Evolutionary conservation across 2,888 invertebrate species (phyloP).

Genomic region (Amblyteles armatorius): DNA sequence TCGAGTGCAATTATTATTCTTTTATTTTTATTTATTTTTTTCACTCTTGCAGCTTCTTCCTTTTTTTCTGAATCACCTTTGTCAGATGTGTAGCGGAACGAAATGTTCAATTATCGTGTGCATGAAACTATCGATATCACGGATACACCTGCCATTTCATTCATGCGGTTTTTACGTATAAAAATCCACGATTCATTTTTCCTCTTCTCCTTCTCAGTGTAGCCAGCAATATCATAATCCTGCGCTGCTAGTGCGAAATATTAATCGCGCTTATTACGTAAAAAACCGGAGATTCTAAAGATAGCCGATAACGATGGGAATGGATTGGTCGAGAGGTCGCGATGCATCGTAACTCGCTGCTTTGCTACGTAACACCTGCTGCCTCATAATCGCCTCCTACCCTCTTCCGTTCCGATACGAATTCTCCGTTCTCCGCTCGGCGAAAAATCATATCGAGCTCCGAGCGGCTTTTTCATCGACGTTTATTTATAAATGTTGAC

Average conservation of each 20-base stretch:
- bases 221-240: background rate
- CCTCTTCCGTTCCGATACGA: background rate
- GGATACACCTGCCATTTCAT: background rate
- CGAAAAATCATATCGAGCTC: background rate
- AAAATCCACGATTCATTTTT: background rate
- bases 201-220: background rate
- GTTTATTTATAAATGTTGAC: slow-evolving; percentile 51
- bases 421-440: background rate
- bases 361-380: background rate
- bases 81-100: background rate
- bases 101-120: background rate
- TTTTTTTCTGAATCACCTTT: background rate
- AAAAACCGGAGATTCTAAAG: background rate
- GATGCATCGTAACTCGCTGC: background rate
- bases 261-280: background rate
- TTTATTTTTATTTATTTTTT: background rate
- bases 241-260: background rate
- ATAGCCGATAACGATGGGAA: background rate
- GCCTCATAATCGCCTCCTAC: background rate
- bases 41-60: background rate
- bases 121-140: background rate
- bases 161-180: background rate
- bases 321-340: background rate
- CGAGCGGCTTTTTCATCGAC: slow-evolving; percentile 21
- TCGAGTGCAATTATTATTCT: background rate